These are phyloP conservation scores for Motacilla tschutschensis DNA, from an alignment of 2,113 vertebrate species.

Conservation along the genomic window DNA sequence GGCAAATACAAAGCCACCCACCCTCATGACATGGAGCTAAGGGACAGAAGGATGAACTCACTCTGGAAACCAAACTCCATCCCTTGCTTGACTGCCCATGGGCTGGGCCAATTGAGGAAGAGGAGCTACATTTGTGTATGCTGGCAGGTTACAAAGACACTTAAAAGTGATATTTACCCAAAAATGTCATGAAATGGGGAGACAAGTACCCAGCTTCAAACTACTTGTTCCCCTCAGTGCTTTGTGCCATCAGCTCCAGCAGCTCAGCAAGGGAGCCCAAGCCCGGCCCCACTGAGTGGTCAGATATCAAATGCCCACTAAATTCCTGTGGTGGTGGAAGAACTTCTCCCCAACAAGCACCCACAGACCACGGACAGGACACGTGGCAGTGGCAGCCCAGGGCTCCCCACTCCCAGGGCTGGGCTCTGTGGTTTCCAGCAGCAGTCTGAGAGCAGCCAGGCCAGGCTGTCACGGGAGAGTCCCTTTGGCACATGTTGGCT, in stretches of 20 bases:
- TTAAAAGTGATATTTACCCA: neutral
- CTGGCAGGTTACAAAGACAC: neutral
- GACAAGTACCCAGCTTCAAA: neutral
- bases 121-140: neutral
- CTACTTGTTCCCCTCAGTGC: neutral
- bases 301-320: neutral
- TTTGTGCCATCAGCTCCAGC: neutral
- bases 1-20: neutral
- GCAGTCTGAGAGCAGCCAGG: conserved; percentile 5
- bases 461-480: neutral
- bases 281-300: neutral
- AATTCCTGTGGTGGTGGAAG: neutral
- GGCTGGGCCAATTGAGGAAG: neutral
- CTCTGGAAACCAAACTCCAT: neutral
- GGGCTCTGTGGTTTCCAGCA: neutral
- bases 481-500: neutral
- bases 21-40: fast-evolving
- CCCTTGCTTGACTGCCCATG: neutral
- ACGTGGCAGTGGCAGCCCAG: neutral
- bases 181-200: fast-evolving
- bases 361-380: neutral
- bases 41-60: neutral
- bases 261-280: neutral
- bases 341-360: neutral
- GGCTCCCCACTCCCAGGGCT: neutral